Percentiles rank a stretch among this genome's conserved stretches.
Evolutionary conservation across 2,797 vertebrate species (phyloP).

Genomic region (Pantherophis alleghaniensis): DNA sequence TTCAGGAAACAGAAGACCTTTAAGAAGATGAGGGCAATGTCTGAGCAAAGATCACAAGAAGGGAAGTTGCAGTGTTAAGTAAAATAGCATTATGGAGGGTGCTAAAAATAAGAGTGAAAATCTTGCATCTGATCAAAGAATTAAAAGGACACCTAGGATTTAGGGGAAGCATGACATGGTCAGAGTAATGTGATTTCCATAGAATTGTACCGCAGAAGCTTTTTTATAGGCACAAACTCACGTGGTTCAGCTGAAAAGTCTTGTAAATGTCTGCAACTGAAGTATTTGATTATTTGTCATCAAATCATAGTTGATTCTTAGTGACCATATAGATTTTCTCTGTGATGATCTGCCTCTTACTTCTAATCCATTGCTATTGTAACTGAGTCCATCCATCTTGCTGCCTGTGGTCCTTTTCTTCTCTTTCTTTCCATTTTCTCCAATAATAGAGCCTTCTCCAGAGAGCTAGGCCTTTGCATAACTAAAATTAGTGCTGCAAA

Average conservation of each 20-base stretch:
- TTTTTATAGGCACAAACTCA: background rate
- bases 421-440: background rate
- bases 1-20: background rate
- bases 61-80: background rate
- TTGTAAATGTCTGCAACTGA: background rate
- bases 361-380: background rate
- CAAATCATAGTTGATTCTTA: background rate
- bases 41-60: no score
- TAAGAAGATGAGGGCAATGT: background rate
- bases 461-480: background rate
- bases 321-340: background rate
- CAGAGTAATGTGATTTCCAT: background rate
- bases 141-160: background rate
- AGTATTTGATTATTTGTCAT: background rate
- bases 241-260: background rate
- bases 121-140: background rate
- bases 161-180: background rate
- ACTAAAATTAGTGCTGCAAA: background rate
- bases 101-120: background rate
- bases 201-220: background rate
- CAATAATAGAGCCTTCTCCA: background rate
- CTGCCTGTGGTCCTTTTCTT: background rate
- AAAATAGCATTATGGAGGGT: background rate
- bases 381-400: background rate
- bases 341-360: background rate